phyloP scores from a whole-genome alignment of 92 coral and sea anemone genomes.

The Parazoanthus atlanticus region DNA sequence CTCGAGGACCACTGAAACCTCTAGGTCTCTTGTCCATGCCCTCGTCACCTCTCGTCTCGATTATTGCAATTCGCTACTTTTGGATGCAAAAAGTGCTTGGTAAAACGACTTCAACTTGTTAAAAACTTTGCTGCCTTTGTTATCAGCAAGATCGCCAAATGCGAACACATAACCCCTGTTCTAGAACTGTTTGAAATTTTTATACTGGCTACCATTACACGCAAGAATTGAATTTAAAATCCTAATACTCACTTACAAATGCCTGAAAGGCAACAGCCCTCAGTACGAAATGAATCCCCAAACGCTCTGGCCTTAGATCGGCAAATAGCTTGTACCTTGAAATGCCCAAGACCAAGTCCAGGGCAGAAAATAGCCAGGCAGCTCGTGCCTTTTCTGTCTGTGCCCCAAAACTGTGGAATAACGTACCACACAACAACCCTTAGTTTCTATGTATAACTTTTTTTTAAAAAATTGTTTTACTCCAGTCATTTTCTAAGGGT shows the following conservation, averaged over 20 bases:
- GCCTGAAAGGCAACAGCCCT: background rate
- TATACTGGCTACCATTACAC: background rate
- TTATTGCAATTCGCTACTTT: slow-evolving; percentile 6
- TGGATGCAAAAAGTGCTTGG: slow-evolving; percentile 5
- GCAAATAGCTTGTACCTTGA: background rate
- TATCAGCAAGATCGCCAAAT: background rate
- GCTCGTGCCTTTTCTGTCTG: no score
- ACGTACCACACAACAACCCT: no score
- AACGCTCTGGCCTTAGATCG: background rate
- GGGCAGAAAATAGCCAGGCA: background rate
- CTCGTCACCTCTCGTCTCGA: background rate
- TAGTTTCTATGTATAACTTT: no score
- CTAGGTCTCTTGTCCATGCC: background rate
- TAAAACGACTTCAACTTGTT: background rate
- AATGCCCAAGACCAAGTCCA: background rate
- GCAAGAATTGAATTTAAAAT: background rate
- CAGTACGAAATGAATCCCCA: background rate
- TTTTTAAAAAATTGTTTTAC: no score
- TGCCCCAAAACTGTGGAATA: no score
- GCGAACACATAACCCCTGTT: background rate
- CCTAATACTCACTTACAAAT: background rate
- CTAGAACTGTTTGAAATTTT: background rate
- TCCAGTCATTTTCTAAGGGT: no score
- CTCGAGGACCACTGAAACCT: background rate
- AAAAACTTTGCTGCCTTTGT: background rate